Evolutionary conservation across 2,888 invertebrate species (phyloP), one percentile per base, ranked within the genome.

Genomic region (Dynastes grantii): DNA sequence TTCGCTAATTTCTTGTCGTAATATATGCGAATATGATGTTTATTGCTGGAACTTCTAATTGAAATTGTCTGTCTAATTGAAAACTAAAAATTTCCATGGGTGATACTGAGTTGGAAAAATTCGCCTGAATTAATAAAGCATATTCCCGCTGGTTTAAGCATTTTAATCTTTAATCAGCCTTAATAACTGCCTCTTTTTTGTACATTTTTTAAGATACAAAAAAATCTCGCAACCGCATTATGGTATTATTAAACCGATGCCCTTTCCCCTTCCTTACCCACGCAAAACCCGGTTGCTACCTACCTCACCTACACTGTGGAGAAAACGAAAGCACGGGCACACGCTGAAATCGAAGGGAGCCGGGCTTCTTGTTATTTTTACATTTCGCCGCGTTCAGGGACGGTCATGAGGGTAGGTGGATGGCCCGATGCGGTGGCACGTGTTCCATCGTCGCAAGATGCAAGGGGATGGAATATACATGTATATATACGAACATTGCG

Each of bases 321-420:
- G 55, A 55, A 55, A 55, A 55, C 11, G 55, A 55, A 55, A 55
- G 16, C 29, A n/a, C 40, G 65, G 16, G 65, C 40, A 65, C 27
- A 16, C n/a, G 73, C 22, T 9, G 67, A 49, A 67, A 67, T 16
- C 67, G 67, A 40, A 49, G 67, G n/a, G 67, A 67, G 49, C 27
- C 67, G 22, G 4, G 13, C 61, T 58, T 40, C 58, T 71, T 27
- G 58, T 73, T 73, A 73, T 58, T 73, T 73, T 73, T 73, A 73
- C 73, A 61, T 73, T 3, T 73, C 58, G 8, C 11, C 32, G 40
- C 22, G 40, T 61, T 58, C 40, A 58, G 61, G 58, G 37, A 55
- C 32, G 70, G 29, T n/a, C 16, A 32, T 71, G 16, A 16, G 32
- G 53, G 70, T 71, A 37, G 58, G 40, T 58, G 73, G 73, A 73